Evolutionary conservation across 1,140 invertebrate species (phyloP), one percentile per base, ranked within the genome.

Genomic region (Teleogryllus occipitalis): DNA sequence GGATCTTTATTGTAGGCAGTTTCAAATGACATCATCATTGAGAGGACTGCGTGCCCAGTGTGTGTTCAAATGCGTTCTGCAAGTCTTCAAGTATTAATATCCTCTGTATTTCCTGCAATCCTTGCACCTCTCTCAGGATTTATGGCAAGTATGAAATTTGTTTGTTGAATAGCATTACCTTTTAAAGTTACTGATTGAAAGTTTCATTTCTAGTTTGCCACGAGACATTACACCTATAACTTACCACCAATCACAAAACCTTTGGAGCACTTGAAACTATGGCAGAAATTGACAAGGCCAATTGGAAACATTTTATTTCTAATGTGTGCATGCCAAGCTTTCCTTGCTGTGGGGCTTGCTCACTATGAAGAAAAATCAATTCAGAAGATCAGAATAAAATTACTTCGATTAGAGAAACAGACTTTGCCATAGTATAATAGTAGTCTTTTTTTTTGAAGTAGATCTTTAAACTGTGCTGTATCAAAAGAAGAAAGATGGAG

Each of bases 61-160:
- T 91, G 90, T 81, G 78, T 87, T 54, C 87, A 90, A 83, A 54
- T 87, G 0, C 86, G 81, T 79, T 86, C 88, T 47, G 82, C 82
- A 47, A 75, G 81, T 6, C 7, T 87, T 5, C 87, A 89, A 83
- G 14, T 81, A 15, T 73, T 18, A 7, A 65, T 84, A 12, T 86
- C 86, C 3, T 18, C 87, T 0, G 14, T 84, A 8, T 88, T 89
- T 82, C 88, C 89, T 12, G 76, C 88, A 81, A 8, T 89, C 0
- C n/a, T 89, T 22, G 83, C 83, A 7, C 87, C 88, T 15, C 14
- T 85, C 7, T 82, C 85, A 80, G 84, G 83, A 79, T 85, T 89
- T 76, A 85, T 88, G 85, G 90, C 90, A 87, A 83, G 83, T 65
- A 47, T 47, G 79, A 80, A 74, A 7, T 75, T 39, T 39, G 77